Percentiles rank a stretch among this genome's conserved stretches.
Conservation (phyloP, 2,888 invertebrate genomes). For the Antheraea assamensis region DNA sequence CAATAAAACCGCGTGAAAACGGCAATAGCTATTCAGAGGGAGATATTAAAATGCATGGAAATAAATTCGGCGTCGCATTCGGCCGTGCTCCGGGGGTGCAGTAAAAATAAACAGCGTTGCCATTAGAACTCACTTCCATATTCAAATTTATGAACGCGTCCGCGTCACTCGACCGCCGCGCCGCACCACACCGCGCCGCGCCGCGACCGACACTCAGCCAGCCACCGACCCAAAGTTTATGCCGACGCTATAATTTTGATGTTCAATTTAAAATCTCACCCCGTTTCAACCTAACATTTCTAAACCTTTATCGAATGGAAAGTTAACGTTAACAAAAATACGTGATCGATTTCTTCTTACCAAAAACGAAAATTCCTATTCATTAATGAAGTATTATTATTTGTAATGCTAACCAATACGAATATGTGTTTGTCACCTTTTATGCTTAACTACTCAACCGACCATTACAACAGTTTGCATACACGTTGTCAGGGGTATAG, state of each 20-base stretch:
- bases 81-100: constrained; percentile 80
- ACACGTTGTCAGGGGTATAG: too few relatives aligned
- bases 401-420: too few relatives aligned
- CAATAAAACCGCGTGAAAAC: constrained; percentile 81
- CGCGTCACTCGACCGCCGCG: constrained; percentile 49
- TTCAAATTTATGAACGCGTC: constrained; percentile 81
- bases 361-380: too few relatives aligned
- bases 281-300: constrained; percentile 37
- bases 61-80: constrained; percentile 84
- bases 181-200: constrained; percentile 27
- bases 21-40: constrained; percentile 81
- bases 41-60: constrained; percentile 83
- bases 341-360: background rate
- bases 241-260: constrained; percentile 67
- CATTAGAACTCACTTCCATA: constrained; percentile 84
- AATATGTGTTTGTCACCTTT: too few relatives aligned
- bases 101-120: constrained; percentile 83
- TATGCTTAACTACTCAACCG: too few relatives aligned
- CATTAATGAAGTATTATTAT: too few relatives aligned
- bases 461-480: too few relatives aligned
- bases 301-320: constrained; percentile 1
- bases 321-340: background rate
- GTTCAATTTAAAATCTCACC: constrained; percentile 74
- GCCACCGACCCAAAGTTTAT: constrained; percentile 61
- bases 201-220: constrained; percentile 31